phyloP scores from a whole-genome alignment of 1,140 invertebrate species.

The Brachionus rotundiformis region DNA sequence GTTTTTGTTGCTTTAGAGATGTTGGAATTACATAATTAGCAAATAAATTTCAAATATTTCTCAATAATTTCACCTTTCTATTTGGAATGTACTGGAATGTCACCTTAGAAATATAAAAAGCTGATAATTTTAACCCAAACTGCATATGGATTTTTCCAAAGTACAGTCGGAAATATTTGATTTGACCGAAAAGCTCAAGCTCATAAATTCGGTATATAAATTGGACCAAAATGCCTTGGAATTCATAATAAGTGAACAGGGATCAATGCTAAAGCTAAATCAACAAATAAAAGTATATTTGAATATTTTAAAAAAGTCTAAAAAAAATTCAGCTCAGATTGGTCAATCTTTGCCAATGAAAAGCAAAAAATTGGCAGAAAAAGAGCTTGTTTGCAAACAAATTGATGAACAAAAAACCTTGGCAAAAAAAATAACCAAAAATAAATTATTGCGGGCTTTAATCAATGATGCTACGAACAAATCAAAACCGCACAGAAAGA shows the following conservation, averaged over 20 bases:
- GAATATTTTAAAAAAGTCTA: background rate
- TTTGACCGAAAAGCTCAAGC: background rate
- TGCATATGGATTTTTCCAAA: background rate
- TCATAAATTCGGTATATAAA: background rate
- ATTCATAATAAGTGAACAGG: background rate
- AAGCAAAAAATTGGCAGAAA: background rate
- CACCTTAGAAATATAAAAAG: background rate
- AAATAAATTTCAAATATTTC: background rate
- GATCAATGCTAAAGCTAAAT: background rate
- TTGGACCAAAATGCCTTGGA: background rate
- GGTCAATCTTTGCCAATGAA: background rate
- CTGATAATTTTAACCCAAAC: no score
- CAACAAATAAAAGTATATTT: background rate
- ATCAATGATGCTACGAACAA: background rate
- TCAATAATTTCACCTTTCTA: background rate
- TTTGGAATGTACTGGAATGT: background rate
- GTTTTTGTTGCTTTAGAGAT: no score
- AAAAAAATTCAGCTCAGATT: background rate
- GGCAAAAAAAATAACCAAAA: background rate
- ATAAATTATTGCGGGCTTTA: background rate
- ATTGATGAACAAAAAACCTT: background rate
- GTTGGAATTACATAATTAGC: no score
- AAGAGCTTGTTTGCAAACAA: background rate
- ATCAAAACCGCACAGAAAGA: background rate
- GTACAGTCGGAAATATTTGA: background rate